These are phyloP conservation scores for Yponomeuta cagnagella DNA, from an alignment of 2,888 invertebrate genomes.

Conservation along the genomic window DNA sequence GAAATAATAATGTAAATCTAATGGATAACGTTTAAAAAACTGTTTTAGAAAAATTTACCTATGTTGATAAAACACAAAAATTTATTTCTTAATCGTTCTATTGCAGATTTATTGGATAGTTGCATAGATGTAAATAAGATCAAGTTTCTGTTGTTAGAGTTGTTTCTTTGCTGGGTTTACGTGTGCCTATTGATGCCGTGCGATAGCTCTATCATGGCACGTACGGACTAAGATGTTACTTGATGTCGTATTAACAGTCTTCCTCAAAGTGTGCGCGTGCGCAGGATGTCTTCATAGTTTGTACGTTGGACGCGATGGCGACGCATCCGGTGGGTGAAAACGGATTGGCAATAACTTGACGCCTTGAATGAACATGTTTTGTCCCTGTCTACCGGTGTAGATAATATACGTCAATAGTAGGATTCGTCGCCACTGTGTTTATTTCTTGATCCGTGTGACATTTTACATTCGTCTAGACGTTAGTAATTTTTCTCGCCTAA, in stretches of 20 bases:
- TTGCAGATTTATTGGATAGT: conserved; percentile 60
- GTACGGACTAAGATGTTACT: conserved; percentile 34
- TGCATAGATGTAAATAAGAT: conserved; percentile 66
- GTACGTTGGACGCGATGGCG: conserved; percentile 3
- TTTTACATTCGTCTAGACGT: conserved; percentile 51
- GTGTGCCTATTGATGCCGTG: conserved; percentile 41
- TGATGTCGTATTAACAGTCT: conserved; percentile 29
- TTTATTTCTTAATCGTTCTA: conserved; percentile 60
- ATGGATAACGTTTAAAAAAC: conserved; percentile 58
- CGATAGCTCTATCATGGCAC: conserved; percentile 28
- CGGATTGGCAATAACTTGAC: neutral
- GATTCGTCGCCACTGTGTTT: neutral
- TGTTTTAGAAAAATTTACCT: conserved; percentile 76
- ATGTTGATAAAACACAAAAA: conserved; percentile 55
- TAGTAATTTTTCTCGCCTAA: conserved; percentile 67
- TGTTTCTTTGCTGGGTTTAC: conserved; percentile 57
- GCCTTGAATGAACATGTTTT: neutral
- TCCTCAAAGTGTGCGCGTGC: conserved; percentile 15
- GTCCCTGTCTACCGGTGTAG: neutral
- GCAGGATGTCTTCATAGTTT: neutral
- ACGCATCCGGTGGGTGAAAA: neutral
- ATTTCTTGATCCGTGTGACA: conserved; percentile 8
- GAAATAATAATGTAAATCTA: conserved; percentile 64
- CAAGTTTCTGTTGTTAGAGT: conserved; percentile 50
- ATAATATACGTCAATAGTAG: neutral